Evolutionary conservation across 1,140 invertebrate species (phyloP).

Genomic region (Euura saliciscinereae): DNA sequence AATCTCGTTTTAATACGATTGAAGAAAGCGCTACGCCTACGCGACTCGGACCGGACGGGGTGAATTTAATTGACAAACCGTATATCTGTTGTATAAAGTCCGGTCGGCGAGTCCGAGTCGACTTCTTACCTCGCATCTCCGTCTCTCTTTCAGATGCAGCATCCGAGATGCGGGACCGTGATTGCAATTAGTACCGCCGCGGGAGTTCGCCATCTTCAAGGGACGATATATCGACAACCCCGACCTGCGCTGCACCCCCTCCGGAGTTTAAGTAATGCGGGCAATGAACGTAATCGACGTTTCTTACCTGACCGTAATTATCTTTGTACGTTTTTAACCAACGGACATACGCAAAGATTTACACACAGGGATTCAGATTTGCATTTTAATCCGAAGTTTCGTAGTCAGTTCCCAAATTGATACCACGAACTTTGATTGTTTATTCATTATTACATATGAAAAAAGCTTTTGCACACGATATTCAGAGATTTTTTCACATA

Average conservation of each 20-base stretch:
- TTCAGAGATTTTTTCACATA: too few species aligned
- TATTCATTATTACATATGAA: too few species aligned
- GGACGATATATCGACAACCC: background rate
- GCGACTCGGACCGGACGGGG: background rate
- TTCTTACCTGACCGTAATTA: constrained; percentile 16
- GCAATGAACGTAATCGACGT: constrained; percentile 42
- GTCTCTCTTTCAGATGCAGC: background rate
- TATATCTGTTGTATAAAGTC: too few species aligned
- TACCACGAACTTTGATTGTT: too few species aligned
- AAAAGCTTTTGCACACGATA: too few species aligned
- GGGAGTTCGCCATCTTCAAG: constrained; percentile 23
- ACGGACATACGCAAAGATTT: too few species aligned
- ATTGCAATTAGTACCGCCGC: constrained; percentile 50
- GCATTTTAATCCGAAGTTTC: too few species aligned
- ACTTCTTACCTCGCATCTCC: background rate
- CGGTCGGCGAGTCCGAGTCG: background rate
- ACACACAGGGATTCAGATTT: too few species aligned
- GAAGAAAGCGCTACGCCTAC: background rate
- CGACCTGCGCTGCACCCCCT: background rate
- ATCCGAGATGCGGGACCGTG: constrained; percentile 23
- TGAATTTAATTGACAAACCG: constrained; percentile 1
- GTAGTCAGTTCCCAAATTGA: too few species aligned
- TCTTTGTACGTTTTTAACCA: too few species aligned
- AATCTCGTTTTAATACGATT: background rate
- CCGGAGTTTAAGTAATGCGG: background rate